These are phyloP conservation scores for Taurulus bubalis DNA, from an alignment of 2,113 vertebrate species.

Conservation along the genomic window DNA sequence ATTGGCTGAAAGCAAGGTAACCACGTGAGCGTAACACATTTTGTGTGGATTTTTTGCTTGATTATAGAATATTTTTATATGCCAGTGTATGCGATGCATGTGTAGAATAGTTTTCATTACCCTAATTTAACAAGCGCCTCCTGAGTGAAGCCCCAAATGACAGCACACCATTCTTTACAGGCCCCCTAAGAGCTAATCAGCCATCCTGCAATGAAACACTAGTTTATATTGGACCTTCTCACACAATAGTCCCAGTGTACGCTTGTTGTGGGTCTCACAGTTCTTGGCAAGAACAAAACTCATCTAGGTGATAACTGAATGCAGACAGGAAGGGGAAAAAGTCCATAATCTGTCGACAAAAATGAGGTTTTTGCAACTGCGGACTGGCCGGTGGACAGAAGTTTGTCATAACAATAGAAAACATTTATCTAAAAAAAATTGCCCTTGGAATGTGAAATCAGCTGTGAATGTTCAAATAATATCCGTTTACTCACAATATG, in stretches of 20 bases:
- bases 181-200: slow-evolving; percentile 78
- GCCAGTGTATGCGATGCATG: slow-evolving; percentile 17
- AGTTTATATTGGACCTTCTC: slow-evolving; percentile 66
- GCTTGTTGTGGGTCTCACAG: slow-evolving; percentile 62
- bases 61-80: slow-evolving; percentile 58
- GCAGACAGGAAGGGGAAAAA: slow-evolving; percentile 34
- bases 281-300: slow-evolving; percentile 60
- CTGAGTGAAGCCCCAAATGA: slow-evolving; percentile 49
- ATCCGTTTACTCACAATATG: slow-evolving; percentile 3
- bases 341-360: slow-evolving; percentile 42
- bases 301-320: slow-evolving; percentile 50
- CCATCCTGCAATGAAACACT: slow-evolving; percentile 71
- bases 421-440: no score
- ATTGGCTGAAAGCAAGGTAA: slow-evolving; percentile 61
- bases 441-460: slow-evolving; percentile 56
- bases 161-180: slow-evolving; percentile 67
- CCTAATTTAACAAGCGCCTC: slow-evolving; percentile 67
- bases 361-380: slow-evolving; percentile 10
- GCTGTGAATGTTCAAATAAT: slow-evolving; percentile 46
- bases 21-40: slow-evolving; percentile 39
- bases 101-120: slow-evolving; percentile 59
- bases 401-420: slow-evolving; percentile 24
- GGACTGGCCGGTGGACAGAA: slow-evolving; percentile 10
- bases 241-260: slow-evolving; percentile 70
- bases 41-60: slow-evolving; percentile 41